Evolutionary conservation across 2,113 vertebrate genomes (phyloP), one percentile per base, ranked within the genome.

Genomic region (Elaphurus davidianus): DNA sequence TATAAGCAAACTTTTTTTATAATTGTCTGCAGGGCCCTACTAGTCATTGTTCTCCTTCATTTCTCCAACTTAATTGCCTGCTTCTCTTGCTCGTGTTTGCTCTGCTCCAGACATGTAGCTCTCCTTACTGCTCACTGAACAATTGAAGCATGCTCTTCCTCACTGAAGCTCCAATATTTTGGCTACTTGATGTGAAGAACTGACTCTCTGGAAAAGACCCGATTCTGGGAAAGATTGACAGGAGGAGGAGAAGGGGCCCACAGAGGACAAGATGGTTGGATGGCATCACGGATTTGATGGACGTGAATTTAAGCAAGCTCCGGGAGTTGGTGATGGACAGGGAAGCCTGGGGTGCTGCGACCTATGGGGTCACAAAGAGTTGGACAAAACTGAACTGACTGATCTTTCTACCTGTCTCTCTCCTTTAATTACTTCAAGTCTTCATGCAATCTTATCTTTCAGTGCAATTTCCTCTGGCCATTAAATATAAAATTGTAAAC

Each of bases 111-210:
- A 54, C 8, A 45, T 13, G 79, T 0, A 54, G 14, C 36, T 21
- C 1, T 45, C 27, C 23, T 33, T 82, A 30, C 5, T 50, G 27
- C 45, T 81, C 78, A 30, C 78, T 50, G 14, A 40, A 36, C 6
- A 30, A 6, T 57, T 4, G 19, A 40, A 45, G 1, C 7, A 5
- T 47, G 6, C 0, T 60, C 10, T 43, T 54, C 15, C 36, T 52
- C 7, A 71, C 0, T 23, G n/a, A 71, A 71, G n/a, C 67, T 40
- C 10, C 19, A 40, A 71, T 40, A 40, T n/a, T 36, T 71, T 71
- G 67, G n/a, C 19, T 19, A 71, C n/a, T 33, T 40, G 67, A 71
- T 40, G 67, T 71, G 67, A 71, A 71, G n/a, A 71, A 71, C n/a
- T 6, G 9, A 71, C 19, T 71, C 67, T 71, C 67, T 23, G 19